Conservation (phyloP, 2,797 vertebrate species). For the Sebastes jordani region DNA sequence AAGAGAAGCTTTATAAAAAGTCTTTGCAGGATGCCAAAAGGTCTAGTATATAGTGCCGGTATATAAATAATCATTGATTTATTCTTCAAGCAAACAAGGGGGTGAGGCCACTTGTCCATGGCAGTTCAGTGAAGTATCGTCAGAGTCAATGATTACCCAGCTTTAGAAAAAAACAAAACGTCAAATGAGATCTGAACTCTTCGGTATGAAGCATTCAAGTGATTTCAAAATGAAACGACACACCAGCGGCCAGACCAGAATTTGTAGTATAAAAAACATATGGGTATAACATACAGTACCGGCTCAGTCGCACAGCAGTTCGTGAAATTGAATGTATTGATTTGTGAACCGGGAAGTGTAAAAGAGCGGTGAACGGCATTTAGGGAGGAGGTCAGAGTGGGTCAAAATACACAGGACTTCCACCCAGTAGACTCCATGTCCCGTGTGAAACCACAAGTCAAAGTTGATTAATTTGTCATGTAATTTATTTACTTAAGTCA, state of each 20-base stretch:
- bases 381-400: no score
- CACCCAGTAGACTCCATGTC: no score
- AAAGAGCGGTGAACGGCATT: no score
- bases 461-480: no score
- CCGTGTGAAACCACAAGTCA: no score
- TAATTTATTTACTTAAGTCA: fast-evolving
- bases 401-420: no score
- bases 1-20: constrained; percentile 71
- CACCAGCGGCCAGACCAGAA: background rate
- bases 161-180: background rate
- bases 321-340: no score
- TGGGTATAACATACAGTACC: background rate
- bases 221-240: constrained; percentile 10
- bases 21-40: constrained; percentile 66
- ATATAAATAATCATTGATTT: constrained; percentile 36
- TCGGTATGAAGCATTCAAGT: background rate
- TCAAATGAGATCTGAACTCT: background rate
- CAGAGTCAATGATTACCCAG: constrained; percentile 39
- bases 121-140: constrained; percentile 42
- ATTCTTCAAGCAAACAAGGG: constrained; percentile 42
- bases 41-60: constrained; percentile 1
- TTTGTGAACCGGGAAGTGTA: no score
- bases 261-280: background rate
- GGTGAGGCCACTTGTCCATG: background rate
- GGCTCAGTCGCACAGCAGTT: no score